Conservation (phyloP, 2,113 vertebrate genomes). For the Ploceus nigricollis region DNA sequence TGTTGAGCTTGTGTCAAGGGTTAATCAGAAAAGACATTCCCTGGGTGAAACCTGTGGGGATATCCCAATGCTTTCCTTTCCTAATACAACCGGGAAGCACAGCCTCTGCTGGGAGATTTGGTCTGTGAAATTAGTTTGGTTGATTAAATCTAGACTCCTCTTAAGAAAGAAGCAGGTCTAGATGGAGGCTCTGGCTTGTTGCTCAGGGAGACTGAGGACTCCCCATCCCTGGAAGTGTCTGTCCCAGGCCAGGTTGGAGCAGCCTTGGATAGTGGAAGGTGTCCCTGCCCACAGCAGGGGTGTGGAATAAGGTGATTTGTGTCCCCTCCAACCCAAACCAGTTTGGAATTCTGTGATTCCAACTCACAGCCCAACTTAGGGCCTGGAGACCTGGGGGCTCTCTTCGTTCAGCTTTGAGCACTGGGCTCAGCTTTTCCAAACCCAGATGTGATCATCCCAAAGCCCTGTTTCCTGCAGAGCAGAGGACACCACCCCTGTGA, state of each 20-base stretch:
- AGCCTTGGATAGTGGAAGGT: not conserved
- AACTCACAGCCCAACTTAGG: not conserved
- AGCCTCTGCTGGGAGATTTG: not conserved
- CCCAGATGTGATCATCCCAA: fast-evolving
- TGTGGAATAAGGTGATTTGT: not conserved
- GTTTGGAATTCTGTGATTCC: not conserved
- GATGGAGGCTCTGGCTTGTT: not conserved
- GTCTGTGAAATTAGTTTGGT: not conserved
- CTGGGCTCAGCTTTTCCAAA: not conserved
- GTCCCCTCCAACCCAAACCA: not conserved
- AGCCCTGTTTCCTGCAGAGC: not conserved
- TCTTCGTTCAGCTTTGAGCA: not conserved
- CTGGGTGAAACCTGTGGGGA: not conserved
- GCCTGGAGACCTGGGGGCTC: fast-evolving
- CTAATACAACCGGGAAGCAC: not conserved
- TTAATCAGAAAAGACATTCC: not conserved
- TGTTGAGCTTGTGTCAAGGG: not conserved
- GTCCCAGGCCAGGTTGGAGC: not conserved
- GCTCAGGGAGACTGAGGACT: not conserved
- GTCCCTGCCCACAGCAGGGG: not conserved
- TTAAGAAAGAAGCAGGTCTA: not conserved
- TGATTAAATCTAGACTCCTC: slow-evolving; percentile 40
- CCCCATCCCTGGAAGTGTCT: not conserved
- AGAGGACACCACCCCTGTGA: not conserved
- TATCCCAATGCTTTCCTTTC: not conserved